A percentile compares a stretch with the other conserved stretches of the same genome.
Evolutionary conservation across 2,888 invertebrate species (phyloP).

Genomic region (Lordiphosa fenestrarum): DNA sequence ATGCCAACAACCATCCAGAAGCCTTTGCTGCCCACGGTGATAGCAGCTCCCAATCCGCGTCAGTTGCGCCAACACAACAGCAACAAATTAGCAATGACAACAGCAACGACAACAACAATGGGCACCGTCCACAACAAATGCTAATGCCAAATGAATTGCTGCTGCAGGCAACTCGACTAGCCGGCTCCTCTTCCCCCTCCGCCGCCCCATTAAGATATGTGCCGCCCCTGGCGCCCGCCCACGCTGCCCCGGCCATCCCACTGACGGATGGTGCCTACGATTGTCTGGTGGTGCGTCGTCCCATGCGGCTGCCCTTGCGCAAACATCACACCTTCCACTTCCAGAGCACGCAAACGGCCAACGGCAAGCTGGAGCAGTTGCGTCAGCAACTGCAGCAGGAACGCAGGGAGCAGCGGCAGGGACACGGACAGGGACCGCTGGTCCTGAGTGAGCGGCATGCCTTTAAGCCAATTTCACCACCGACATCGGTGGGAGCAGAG

Average conservation of each 20-base stretch:
- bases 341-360: constrained; percentile 78
- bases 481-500: constrained; percentile 27
- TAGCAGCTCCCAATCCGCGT: constrained; percentile 55
- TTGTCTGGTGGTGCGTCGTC: constrained; percentile 63
- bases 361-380: constrained; percentile 74
- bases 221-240: constrained; percentile 34
- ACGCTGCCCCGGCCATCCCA: constrained; percentile 31
- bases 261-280: constrained; percentile 44
- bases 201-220: constrained; percentile 64
- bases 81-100: constrained; percentile 50
- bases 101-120: constrained; percentile 34
- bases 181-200: constrained; percentile 34
- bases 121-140: constrained; percentile 56
- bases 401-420: constrained; percentile 41
- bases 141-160: constrained; percentile 60
- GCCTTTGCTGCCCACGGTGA: constrained; percentile 54
- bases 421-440: constrained; percentile 61
- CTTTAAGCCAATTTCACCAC: constrained; percentile 79
- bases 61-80: constrained; percentile 55
- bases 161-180: constrained; percentile 55
- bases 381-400: constrained; percentile 57
- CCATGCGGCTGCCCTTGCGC: constrained; percentile 78
- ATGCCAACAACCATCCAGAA: constrained; percentile 49
- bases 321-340: constrained; percentile 81
- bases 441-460: constrained; percentile 75